phyloP scores from a whole-genome alignment of 2,888 invertebrate genomes.

The Perithous albicinctus region DNA sequence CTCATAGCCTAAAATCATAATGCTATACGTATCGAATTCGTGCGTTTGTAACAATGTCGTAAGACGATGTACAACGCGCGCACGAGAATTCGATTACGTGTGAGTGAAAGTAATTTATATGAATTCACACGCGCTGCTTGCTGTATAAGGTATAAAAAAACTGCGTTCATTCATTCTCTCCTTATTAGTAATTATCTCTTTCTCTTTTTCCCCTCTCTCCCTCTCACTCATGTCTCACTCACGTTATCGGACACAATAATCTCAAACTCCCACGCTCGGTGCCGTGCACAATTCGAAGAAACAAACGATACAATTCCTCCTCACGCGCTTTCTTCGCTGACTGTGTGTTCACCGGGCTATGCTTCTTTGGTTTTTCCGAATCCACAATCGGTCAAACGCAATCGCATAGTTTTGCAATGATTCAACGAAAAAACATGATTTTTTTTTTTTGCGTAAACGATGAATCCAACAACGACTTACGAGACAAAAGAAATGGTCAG shows the following conservation, averaged over 20 bases:
- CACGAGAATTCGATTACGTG: conserved; percentile 1
- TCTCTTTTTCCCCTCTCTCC: background rate
- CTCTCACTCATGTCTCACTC: conserved; percentile 17
- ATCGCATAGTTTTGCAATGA: conserved; percentile 50
- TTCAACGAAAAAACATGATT: conserved; percentile 50
- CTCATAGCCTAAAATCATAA: conserved; percentile 35
- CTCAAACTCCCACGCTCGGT: conserved; percentile 36
- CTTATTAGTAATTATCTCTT: conserved; percentile 34
- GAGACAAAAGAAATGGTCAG: conserved; percentile 63
- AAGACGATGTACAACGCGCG: conserved; percentile 18
- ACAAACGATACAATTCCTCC: conserved; percentile 38
- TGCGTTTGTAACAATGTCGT: conserved; percentile 29
- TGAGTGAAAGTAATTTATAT: conserved; percentile 25
- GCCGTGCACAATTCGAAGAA: conserved; percentile 16
- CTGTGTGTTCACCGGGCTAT: conserved; percentile 58
- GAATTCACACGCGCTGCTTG: conserved; percentile 9
- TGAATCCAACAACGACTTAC: conserved; percentile 64
- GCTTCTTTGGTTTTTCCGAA: conserved; percentile 69
- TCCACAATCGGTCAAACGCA: conserved; percentile 53
- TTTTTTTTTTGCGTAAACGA: conserved; percentile 43
- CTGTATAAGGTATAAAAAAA: conserved; percentile 18
- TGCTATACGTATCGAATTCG: conserved; percentile 33
- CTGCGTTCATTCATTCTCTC: conserved; percentile 40
- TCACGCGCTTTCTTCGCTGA: conserved; percentile 38
- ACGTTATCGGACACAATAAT: conserved; percentile 12